Evolutionary conservation across 2,113 vertebrate genomes (phyloP), one percentile per base, ranked within the genome.

Genomic region (Apteryx mantelli): DNA sequence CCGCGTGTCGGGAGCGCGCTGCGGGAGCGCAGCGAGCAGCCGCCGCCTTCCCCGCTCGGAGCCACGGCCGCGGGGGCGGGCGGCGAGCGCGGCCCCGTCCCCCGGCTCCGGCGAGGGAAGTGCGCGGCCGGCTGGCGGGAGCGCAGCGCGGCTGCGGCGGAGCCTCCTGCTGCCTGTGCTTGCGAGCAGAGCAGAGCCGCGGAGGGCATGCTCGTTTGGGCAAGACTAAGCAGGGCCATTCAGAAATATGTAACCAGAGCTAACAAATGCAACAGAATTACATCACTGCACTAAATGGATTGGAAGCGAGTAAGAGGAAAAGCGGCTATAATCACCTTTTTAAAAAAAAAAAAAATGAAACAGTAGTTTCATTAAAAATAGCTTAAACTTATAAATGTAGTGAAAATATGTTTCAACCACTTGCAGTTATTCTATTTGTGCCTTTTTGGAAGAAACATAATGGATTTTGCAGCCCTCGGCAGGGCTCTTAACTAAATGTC

Each of bases 361-460:
- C 8, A 11, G 11, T 11, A 5, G 21, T 76, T 60, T 87, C 53
- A 69, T 24, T 77, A 22, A 20, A 7, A 11, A 2, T 0, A 2
- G 17, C 21, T 19, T 19, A 10, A 1, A 1, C 2, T 10, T 5
- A 3, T 22, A 4, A 7, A 2, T 4, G 7, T 77, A 22, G 3
- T 2, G 58, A 48, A 20, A 44, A 5, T 9, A 2, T 2, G 8
- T 26, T 2, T 5, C 4, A 12, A 2, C 28, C 10, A 5, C 9
- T 3, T 3, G n/a, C n/a, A 6, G 15, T 8, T 40, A 1, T 0
- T 30, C 28, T 0, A 2, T 2, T 34, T 4, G 0, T 12, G 12
- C 13, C 5, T 7, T 24, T 22, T 1, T 6, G 24, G 14, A 3
- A 16, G n/a, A 14, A 7, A 16, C 7, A 0, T 0, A 11, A 2